phyloP scores from a whole-genome alignment of 2,113 vertebrate species.

The Otis tarda region DNA sequence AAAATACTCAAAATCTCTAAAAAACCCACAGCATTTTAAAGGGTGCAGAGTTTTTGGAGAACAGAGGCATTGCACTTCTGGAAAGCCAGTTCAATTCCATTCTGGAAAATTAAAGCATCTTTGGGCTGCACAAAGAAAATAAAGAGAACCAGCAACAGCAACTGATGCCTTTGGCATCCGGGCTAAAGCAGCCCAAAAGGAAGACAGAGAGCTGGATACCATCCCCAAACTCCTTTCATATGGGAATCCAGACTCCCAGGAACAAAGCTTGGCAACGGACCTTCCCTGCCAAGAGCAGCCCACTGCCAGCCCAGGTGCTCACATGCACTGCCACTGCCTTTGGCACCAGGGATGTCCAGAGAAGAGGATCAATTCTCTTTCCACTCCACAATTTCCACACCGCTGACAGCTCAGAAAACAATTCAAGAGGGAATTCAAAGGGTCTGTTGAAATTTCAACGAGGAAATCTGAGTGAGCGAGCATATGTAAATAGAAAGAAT shows the following conservation, averaged over 20 bases:
- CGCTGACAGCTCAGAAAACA: constrained; percentile 52
- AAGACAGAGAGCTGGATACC: constrained; percentile 12
- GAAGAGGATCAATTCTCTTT: constrained; percentile 42
- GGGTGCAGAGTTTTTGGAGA: neutral
- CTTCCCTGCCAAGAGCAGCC: constrained; percentile 34
- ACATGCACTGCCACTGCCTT: constrained; percentile 11
- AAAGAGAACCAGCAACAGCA: neutral
- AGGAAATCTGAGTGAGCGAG: constrained; percentile 43
- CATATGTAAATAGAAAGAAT: constrained; percentile 72
- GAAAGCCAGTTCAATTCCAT: neutral
- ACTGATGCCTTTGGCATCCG: neutral
- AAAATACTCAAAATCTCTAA: neutral
- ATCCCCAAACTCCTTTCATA: constrained; percentile 17
- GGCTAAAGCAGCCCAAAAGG: neutral
- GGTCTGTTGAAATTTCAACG: constrained; percentile 61
- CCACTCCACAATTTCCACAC: constrained; percentile 54
- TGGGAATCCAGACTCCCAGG: constrained; percentile 26
- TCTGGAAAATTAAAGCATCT: neutral
- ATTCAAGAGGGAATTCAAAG: constrained; percentile 67
- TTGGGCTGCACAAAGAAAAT: neutral
- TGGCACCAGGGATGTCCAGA: constrained; percentile 47
- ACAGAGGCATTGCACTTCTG: neutral
- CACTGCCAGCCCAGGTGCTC: constrained; percentile 54
- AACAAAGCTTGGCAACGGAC: constrained; percentile 31
- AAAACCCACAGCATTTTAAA: neutral